Conservation (phyloP, 2,113 vertebrate species). For the Alligator mississippiensis region DNA sequence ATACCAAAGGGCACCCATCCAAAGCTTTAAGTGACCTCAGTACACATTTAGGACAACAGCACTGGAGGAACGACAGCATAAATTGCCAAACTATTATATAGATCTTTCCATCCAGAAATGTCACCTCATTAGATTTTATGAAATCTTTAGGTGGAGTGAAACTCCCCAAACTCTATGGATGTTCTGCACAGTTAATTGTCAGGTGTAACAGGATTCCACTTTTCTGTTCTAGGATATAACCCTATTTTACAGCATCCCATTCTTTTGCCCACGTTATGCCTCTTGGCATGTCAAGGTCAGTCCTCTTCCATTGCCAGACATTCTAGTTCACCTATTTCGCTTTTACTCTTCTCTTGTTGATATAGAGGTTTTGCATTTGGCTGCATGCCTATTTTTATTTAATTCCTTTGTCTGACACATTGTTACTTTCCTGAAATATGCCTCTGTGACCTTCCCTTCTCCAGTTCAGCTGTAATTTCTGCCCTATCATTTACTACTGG, state of each 20-base stretch:
- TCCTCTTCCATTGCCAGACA: not conserved
- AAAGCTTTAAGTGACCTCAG: not conserved
- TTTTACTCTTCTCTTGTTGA: not conserved
- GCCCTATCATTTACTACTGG: conserved; percentile 41
- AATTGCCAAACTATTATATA: not conserved
- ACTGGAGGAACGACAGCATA: not conserved
- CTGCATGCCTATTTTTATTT: conserved; percentile 10
- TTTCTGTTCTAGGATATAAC: not conserved
- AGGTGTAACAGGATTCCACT: not conserved
- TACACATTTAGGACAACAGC: not conserved
- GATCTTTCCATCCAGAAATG: not conserved
- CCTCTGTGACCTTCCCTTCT: conserved; percentile 41
- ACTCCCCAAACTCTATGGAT: not conserved
- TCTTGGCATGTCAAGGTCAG: not conserved
- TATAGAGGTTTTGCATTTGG: conserved; percentile 28
- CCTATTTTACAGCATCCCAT: not conserved
- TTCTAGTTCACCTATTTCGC: not conserved
- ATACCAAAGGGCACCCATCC: not conserved
- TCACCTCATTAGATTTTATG: not conserved
- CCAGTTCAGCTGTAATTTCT: conserved; percentile 57
- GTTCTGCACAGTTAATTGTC: not conserved
- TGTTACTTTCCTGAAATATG: conserved; percentile 28
- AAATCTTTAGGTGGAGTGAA: not conserved
- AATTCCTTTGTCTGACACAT: conserved; percentile 45
- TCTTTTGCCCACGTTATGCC: not conserved